Conservation (phyloP, 2,797 vertebrate species). For the Columba guinea region DNA sequence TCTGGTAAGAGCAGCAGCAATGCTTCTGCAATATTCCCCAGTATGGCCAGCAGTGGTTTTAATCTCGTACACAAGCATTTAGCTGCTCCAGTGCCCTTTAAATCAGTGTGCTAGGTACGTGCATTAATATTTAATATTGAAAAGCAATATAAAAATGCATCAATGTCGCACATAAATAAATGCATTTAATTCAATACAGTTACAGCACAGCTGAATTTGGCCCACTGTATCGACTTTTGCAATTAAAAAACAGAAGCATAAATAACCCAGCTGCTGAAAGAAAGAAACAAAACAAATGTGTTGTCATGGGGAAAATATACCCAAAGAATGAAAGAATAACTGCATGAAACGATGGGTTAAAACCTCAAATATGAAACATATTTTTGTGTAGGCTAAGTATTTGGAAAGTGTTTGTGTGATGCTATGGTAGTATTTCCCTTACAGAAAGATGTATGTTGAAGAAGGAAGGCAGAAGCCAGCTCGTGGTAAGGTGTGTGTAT, state of each 20-base stretch:
- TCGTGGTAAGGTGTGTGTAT: not conserved
- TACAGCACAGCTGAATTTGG: not conserved
- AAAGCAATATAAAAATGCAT: not conserved
- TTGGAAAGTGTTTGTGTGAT: fast-evolving
- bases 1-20: not conserved
- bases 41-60: not conserved
- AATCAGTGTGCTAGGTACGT: slow-evolving; percentile 2
- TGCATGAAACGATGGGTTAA: not conserved
- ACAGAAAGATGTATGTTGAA: not conserved
- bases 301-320: not conserved
- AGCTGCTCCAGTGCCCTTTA: not conserved
- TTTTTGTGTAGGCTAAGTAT: not conserved
- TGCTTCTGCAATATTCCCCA: not conserved
- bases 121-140: slow-evolving; percentile 49
- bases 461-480: not conserved
- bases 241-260: not conserved
- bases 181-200: not conserved
- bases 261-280: not conserved
- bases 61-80: not conserved
- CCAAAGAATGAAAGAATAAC: not conserved
- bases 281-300: not conserved
- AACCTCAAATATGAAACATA: not conserved
- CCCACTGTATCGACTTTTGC: not conserved
- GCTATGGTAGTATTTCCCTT: not conserved
- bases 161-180: not conserved